Conservation (phyloP, 2,888 invertebrate species). For the Diadegma fenestrale region DNA sequence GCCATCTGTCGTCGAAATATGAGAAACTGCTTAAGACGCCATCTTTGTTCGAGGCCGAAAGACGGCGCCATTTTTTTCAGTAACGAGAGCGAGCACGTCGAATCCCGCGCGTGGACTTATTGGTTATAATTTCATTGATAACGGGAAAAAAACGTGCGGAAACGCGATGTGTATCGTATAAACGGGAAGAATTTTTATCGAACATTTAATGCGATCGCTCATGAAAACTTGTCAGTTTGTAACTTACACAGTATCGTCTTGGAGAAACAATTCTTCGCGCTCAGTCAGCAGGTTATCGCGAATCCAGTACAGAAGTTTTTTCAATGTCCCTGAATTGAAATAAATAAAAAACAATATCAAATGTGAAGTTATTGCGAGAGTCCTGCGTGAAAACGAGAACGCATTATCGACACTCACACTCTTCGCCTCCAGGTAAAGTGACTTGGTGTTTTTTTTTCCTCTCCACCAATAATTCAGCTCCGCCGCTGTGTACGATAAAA, state of each 20-base stretch:
- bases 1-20: constrained; percentile 24
- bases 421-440: constrained; percentile 87
- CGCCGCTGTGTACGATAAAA: constrained; percentile 89
- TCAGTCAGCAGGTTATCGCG: constrained; percentile 93
- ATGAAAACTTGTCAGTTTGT: constrained; percentile 53
- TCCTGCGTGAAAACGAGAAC: background rate
- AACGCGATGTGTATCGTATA: constrained; percentile 11
- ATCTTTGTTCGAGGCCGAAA: constrained; percentile 25
- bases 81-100: constrained; percentile 26
- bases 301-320: constrained; percentile 92
- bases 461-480: constrained; percentile 95
- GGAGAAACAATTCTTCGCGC: constrained; percentile 89
- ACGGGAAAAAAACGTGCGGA: background rate
- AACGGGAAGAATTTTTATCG: constrained; percentile 19
- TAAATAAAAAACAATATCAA: constrained; percentile 18
- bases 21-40: background rate
- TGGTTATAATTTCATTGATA: constrained; percentile 11
- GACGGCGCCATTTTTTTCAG: constrained; percentile 49
- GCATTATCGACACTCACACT: constrained; percentile 84
- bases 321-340: constrained; percentile 88
- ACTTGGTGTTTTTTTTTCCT: constrained; percentile 91
- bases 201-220: constrained; percentile 31
- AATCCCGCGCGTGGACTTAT: constrained; percentile 47
- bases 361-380: background rate
- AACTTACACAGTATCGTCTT: constrained; percentile 87